Evolutionary conservation across 2,113 vertebrate genomes (phyloP), one percentile per base, ranked within the genome.

Genomic region (Mus pahari): DNA sequence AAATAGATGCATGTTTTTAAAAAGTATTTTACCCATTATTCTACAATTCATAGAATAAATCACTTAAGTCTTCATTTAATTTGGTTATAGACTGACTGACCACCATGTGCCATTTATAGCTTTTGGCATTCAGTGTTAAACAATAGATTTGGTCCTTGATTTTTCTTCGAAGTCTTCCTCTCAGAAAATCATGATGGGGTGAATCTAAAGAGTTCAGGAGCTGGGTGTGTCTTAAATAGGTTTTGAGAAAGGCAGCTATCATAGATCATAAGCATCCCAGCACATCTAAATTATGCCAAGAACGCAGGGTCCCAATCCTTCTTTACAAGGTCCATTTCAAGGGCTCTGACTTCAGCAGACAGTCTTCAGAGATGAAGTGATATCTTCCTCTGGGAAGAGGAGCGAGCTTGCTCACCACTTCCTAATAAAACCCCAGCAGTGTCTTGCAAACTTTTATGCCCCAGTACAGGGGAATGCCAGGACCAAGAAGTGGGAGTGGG

Each of bases 51-150:
- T 33, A 77, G 33, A 87, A 14, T 79, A 50, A 86, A 75, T 94
- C 50, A 64, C 33, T 50, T 92, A 94, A 48, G 7, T 95, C 28
- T 92, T 92, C 66, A 14, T 74, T 90, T 86, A 84, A 66, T 55
- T 92, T 2, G 24, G 45, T 73, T 95, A 84, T 62, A 45, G 90
- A 53, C 68, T 90, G 16, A 55, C 83, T 89, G 62, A 17, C 5
- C 81, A 89, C 3, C 9, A 62, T 39, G 5, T 83, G 7, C 48
- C 50, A 86, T 14, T 39, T 16, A 73, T 28, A 62, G 20, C 8
- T 28, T 31, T 86, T 45, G 17, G 81, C 78, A 83, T 71, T 12
- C 31, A 91, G 19, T 39, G 45, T 5, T 33, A 50, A 55, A 60
- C 62, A 86, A 53, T 8, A 91, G 7, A 92, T 86, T 60, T 86